Conservation (phyloP, 2,113 vertebrate genomes). For the Corythoichthys haematopterus region DNA sequence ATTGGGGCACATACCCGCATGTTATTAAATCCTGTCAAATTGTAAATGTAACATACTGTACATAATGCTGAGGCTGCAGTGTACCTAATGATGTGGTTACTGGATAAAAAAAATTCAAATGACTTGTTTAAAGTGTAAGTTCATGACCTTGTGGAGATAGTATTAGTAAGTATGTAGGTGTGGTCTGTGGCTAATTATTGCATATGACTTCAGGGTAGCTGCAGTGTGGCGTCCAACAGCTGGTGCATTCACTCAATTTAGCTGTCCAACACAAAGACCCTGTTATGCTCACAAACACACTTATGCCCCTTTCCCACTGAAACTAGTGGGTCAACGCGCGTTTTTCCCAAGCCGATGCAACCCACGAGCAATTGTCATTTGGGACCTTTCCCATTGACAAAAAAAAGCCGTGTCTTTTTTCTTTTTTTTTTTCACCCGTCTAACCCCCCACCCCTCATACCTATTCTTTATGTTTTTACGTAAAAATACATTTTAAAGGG, state of each 20-base stretch:
- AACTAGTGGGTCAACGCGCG: too few species aligned
- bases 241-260: conserved; percentile 61
- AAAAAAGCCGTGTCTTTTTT: too few species aligned
- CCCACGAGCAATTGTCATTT: too few species aligned
- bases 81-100: neutral
- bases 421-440: too few species aligned
- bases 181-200: conserved; percentile 54
- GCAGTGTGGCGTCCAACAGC: conserved; percentile 39
- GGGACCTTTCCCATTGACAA: too few species aligned
- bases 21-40: too few species aligned
- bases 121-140: neutral
- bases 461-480: neutral
- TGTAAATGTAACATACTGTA: too few species aligned
- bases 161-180: conserved; percentile 20
- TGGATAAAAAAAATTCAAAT: neutral
- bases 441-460: neutral
- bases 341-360: too few species aligned
- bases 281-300: conserved; percentile 19
- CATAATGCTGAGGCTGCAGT: neutral
- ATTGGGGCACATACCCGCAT: too few species aligned
- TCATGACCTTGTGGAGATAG: conserved; percentile 15
- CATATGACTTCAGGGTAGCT: conserved; percentile 36
- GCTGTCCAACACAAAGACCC: conserved; percentile 13
- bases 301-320: too few species aligned
- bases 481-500: neutral